Evolutionary conservation across 1,140 invertebrate genomes (phyloP).

Genomic region (Zaprionus ghesquierei): DNA sequence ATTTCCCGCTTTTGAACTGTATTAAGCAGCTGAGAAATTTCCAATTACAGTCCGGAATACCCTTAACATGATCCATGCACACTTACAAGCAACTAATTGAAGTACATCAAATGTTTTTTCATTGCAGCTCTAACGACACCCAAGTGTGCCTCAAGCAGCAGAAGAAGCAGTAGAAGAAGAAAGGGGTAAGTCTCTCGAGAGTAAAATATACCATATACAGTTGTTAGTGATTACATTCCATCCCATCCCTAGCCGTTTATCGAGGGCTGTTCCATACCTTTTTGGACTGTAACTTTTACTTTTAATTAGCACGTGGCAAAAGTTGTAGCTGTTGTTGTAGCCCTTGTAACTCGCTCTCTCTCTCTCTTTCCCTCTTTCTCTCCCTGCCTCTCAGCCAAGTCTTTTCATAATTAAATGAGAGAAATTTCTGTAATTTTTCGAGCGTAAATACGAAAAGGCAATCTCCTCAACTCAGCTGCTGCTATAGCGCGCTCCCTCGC

Average conservation of each 20-base stretch:
- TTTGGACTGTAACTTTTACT: conserved; percentile 38
- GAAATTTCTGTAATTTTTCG: conserved; percentile 68
- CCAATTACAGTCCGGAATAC: background rate
- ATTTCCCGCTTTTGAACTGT: no score
- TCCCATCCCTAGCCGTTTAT: conserved; percentile 10
- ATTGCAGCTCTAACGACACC: conserved; percentile 76
- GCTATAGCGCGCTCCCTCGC: background rate
- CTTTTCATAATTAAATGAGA: conserved; percentile 76
- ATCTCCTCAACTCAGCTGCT: conserved; percentile 12
- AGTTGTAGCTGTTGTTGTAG: background rate
- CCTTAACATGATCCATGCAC: background rate
- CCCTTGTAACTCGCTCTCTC: background rate
- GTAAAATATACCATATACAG: conserved; percentile 34
- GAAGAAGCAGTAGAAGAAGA: no score
- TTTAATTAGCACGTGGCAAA: conserved; percentile 59
- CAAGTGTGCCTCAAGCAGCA: conserved; percentile 48
- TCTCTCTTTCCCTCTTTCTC: background rate
- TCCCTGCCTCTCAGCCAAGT: background rate
- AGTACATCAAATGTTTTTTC: conserved; percentile 60
- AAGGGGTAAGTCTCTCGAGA: conserved; percentile 58
- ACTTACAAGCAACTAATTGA: conserved; percentile 55
- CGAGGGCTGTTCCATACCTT: conserved; percentile 14
- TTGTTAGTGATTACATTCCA: conserved; percentile 65
- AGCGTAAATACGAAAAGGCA: conserved; percentile 71
- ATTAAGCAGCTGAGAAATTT: no score